Conservation (phyloP, 2,113 vertebrate genomes). For the Oreocharis arfaki region DNA sequence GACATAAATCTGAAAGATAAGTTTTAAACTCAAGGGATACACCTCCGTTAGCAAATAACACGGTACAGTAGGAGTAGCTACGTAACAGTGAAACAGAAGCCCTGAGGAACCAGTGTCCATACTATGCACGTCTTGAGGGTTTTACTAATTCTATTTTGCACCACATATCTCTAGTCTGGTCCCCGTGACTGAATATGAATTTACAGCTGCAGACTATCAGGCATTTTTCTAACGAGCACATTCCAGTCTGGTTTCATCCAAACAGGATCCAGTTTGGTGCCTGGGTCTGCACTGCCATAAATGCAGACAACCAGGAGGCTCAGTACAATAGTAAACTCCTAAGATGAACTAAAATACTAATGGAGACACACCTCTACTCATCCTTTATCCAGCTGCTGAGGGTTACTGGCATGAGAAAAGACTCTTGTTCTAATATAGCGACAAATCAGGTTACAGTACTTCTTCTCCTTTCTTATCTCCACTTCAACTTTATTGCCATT, state of each 20-base stretch:
- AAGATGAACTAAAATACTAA: background rate
- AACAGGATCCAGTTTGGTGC: background rate
- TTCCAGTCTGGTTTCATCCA: background rate
- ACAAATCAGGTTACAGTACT: accelerated
- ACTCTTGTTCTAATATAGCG: background rate
- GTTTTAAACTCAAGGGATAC: background rate
- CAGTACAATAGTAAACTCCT: background rate
- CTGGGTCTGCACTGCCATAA: background rate
- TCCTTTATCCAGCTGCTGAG: background rate
- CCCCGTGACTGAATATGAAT: background rate
- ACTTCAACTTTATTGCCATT: background rate
- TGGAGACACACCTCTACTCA: background rate
- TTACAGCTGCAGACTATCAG: background rate
- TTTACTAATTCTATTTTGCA: background rate
- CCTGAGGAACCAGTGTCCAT: background rate
- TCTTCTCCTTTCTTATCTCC: background rate
- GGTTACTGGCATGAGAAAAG: background rate
- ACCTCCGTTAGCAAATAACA: background rate
- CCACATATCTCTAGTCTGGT: background rate
- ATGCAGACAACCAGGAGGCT: background rate
- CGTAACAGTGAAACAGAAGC: background rate
- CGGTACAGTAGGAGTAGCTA: accelerated
- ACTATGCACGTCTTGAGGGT: background rate
- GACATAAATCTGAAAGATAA: background rate
- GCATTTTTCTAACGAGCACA: background rate